A percentile compares a stretch with the other conserved stretches of the same genome.
These are phyloP conservation scores for Spisula solida DNA, from an alignment of 2,888 invertebrate genomes.

Conservation along the genomic window DNA sequence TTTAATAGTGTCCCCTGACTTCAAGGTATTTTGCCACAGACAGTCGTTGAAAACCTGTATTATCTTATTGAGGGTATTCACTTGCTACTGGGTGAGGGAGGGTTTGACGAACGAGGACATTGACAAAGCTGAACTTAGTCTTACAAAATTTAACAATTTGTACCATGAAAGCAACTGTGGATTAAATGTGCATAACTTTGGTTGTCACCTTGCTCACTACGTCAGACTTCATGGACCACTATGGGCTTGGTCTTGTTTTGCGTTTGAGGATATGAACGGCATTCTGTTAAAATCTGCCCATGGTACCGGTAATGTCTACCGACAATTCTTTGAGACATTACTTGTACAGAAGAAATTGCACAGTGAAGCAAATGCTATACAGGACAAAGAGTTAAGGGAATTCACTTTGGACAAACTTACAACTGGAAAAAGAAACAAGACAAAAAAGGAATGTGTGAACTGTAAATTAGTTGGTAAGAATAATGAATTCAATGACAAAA, in stretches of 20 bases:
- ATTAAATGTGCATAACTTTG: slow-evolving; percentile 63
- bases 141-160: slow-evolving; percentile 55
- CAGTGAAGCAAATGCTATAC: neutral
- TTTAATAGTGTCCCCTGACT: too few species aligned
- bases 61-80: slow-evolving; percentile 36
- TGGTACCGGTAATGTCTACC: too few species aligned
- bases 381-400: slow-evolving; percentile 26
- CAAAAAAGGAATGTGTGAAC: too few species aligned
- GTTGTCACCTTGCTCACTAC: slow-evolving; percentile 51
- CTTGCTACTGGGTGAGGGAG: slow-evolving; percentile 39
- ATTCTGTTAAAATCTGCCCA: too few species aligned
- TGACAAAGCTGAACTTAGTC: slow-evolving; percentile 38
- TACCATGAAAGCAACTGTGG: slow-evolving; percentile 61
- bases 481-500: too few species aligned
- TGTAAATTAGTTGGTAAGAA: too few species aligned
- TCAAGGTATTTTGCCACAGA: too few species aligned
- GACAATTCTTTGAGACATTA: too few species aligned
- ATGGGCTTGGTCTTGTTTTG: neutral
- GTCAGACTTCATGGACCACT: slow-evolving; percentile 46
- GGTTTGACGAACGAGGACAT: neutral
- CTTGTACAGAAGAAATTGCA: too few species aligned
- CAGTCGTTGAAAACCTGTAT: slow-evolving; percentile 34
- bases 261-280: too few species aligned
- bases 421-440: neutral
- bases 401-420: neutral